Percentiles rank a stretch among this genome's conserved stretches.
Conservation (phyloP, 2,113 vertebrate genomes). For the Bubalus kerabau region DNA sequence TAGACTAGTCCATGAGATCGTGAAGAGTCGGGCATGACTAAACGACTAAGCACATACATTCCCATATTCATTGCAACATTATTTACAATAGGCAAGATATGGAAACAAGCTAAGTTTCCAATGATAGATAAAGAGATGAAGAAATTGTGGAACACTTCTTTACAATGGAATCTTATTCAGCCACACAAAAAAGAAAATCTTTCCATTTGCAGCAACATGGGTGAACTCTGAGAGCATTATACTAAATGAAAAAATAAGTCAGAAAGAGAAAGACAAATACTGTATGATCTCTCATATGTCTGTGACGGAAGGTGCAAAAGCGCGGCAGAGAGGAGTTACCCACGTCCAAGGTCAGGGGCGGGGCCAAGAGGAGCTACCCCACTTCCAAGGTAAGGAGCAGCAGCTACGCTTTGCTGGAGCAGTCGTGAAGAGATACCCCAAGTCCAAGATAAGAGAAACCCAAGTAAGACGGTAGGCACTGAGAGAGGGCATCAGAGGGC, state of each 20-base stretch:
- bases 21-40: fast-evolving
- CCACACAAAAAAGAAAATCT: neutral
- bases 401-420: no score
- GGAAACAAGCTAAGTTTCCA: neutral
- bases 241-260: neutral
- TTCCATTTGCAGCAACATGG: neutral
- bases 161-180: neutral
- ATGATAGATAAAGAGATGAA: neutral
- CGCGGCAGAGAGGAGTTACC: fast-evolving
- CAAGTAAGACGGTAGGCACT: no score
- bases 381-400: no score
- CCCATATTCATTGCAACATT: neutral
- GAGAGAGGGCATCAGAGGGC: no score
- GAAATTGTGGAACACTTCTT: neutral
- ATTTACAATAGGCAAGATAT: neutral
- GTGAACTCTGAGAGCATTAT: neutral
- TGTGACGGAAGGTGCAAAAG: no score
- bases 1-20: neutral
- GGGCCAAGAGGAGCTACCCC: no score
- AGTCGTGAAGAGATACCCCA: no score
- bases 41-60: neutral
- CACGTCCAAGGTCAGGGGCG: no score
- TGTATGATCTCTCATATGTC: neutral
- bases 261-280: neutral
- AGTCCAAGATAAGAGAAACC: no score